phyloP scores from a whole-genome alignment of 2,888 invertebrate species.

The Sphecodes monilicornis region DNA sequence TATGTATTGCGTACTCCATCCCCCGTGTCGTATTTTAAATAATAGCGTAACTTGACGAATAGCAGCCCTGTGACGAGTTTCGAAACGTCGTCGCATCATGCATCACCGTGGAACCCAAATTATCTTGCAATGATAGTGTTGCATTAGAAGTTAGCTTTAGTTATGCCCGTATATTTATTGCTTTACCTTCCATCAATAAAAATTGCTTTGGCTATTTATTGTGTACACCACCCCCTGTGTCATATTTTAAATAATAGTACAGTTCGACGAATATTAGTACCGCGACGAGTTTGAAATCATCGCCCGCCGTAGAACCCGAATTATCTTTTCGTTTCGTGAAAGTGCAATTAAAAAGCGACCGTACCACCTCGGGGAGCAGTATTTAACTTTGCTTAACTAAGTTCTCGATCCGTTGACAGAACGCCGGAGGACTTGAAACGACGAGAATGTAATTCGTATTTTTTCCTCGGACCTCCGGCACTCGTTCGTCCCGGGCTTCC shows the following conservation, averaged over 20 bases:
- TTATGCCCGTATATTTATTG: too few relatives aligned
- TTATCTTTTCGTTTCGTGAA: constrained; percentile 76
- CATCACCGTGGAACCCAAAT: too few relatives aligned
- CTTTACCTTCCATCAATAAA: too few relatives aligned
- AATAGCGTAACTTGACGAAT: too few relatives aligned
- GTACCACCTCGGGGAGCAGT: constrained; percentile 82
- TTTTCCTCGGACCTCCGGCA: constrained; percentile 54
- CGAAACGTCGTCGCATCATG: too few relatives aligned
- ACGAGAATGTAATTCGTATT: constrained; percentile 76
- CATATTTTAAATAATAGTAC: neutral
- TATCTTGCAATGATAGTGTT: too few relatives aligned
- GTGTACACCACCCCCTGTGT: neutral
- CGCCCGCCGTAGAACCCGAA: constrained; percentile 46
- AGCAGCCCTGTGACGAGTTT: too few relatives aligned
- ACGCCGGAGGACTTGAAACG: constrained; percentile 78
- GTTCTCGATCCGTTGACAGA: constrained; percentile 82
- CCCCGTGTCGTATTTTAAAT: too few relatives aligned
- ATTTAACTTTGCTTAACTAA: constrained; percentile 84
- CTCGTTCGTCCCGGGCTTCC: constrained; percentile 14
- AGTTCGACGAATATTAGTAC: neutral
- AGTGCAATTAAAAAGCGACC: constrained; percentile 83
- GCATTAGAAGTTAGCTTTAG: too few relatives aligned
- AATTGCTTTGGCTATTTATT: too few relatives aligned
- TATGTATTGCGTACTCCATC: too few relatives aligned
- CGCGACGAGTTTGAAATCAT: constrained; percentile 14